Base-by-base conservation (phyloP, 2,888 invertebrate species). In the Metacarcinus magister region DNA sequence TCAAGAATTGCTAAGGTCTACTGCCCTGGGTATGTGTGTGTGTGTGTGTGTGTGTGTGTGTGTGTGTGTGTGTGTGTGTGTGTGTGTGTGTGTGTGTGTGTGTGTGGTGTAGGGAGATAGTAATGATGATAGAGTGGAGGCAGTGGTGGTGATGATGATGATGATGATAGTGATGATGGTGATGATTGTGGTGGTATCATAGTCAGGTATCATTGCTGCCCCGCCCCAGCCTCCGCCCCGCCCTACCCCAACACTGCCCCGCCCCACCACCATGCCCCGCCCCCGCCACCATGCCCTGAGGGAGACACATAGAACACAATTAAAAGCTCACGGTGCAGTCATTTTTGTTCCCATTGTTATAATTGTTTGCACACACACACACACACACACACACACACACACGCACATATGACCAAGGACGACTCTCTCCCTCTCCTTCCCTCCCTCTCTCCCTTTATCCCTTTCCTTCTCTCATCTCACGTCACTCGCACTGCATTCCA, bases 331-430 rank as follows among this genome's bases (percentile, higher is more conserved):
- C 13, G 16, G 32, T 39, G 82, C 16, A 43, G 16, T 48, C 92
- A 92, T 92, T 48, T 46, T 92, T 82, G 92, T 67, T 93, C 93
- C 43, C 23, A 93, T 93, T 93, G 93, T 93, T 43, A 48, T 93
- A 93, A 44, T n/a, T 93, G 93, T 93, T 93, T 93, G 93, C 60
- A 39, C 28, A 16, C 28, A 67, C 75, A 93, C 93, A 93, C 75
- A 93, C 48, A 44, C 32, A 32, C 82, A 93, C 93, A 93, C 44
- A 93, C 48, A 44, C 32, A 82, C 60, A 67, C 28, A 39, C 28
- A 93, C 75, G 67, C 93, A 93, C 75, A 93, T 32, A 44, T 4
- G 13, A 5, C 67, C 93, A 93, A 93, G 93, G 93, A 67, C 93
- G 93, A 7, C 23, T 48, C 92, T 48, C 48, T 2, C 16, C 44